A percentile compares a stretch with the other conserved stretches of the same genome.
Conservation (phyloP, 2,113 vertebrate genomes). For the Oenanthe oenanthe region DNA sequence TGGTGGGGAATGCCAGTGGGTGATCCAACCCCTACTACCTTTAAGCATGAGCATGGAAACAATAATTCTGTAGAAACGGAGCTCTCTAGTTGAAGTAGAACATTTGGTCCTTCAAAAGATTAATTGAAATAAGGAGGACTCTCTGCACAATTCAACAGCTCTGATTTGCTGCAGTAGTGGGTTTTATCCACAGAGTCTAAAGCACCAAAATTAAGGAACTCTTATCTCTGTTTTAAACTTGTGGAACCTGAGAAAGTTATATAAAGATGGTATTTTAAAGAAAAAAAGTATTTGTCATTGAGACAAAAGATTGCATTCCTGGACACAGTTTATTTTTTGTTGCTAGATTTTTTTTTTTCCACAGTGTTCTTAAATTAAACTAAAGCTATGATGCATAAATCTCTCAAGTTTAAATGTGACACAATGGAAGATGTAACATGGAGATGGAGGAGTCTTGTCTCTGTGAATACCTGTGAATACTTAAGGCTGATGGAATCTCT, state of each 20-base stretch:
- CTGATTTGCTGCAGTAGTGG: neutral
- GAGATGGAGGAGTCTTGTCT: neutral
- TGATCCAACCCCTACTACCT: conserved; percentile 24
- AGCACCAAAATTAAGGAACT: neutral
- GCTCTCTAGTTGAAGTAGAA: neutral
- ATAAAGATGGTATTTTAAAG: neutral
- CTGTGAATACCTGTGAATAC: neutral
- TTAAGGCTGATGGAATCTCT: neutral
- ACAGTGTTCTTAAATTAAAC: conserved; percentile 56
- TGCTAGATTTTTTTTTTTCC: neutral
- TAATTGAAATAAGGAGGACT: neutral
- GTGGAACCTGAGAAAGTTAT: neutral
- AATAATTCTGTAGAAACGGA: neutral
- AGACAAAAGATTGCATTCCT: neutral
- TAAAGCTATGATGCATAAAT: conserved; percentile 45
- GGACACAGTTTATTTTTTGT: conserved; percentile 34
- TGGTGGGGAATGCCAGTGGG: conserved; percentile 2
- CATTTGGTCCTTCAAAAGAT: neutral
- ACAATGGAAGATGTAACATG: neutral
- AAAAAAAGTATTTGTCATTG: neutral
- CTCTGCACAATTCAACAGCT: neutral
- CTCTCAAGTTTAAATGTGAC: conserved; percentile 38
- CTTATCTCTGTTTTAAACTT: neutral
- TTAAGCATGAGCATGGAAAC: neutral
- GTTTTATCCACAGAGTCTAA: neutral